These are phyloP conservation scores for Theretra japonica DNA, from an alignment of 2,888 invertebrate species.

Conservation along the genomic window DNA sequence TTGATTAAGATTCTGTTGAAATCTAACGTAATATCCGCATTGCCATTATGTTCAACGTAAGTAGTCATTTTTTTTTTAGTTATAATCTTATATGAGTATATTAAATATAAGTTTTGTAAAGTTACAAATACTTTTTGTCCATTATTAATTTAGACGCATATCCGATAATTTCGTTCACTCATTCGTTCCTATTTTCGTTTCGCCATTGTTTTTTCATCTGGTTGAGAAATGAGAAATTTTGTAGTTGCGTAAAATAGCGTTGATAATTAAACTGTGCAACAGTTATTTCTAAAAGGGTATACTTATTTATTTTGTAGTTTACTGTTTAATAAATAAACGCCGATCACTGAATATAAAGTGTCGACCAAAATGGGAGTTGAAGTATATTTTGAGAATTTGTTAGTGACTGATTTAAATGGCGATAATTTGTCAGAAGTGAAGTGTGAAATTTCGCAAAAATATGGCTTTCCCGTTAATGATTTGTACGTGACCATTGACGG, in stretches of 20 bases:
- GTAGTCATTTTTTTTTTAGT: slow-evolving; percentile 38
- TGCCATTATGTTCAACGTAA: slow-evolving; percentile 55
- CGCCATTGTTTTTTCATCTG: background rate
- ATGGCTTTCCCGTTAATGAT: slow-evolving; percentile 67
- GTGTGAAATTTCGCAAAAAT: slow-evolving; percentile 63
- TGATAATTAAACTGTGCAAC: background rate
- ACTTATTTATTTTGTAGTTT: no score
- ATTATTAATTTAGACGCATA: background rate
- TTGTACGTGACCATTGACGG: slow-evolving; percentile 86
- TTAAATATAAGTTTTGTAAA: background rate
- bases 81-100: background rate
- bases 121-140: background rate
- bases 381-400: slow-evolving; percentile 65
- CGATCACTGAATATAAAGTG: background rate
- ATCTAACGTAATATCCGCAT: slow-evolving; percentile 36
- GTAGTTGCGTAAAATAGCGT: background rate
- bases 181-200: slow-evolving; percentile 1
- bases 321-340: background rate
- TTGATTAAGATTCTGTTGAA: slow-evolving; percentile 42
- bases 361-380: slow-evolving; percentile 56
- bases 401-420: slow-evolving; percentile 47
- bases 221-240: background rate
- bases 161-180: background rate
- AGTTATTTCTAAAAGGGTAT: background rate
- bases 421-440: slow-evolving; percentile 61